Evolutionary conservation across 2,113 vertebrate species (phyloP).

Genomic region (Nerophis lumbriciformis): DNA sequence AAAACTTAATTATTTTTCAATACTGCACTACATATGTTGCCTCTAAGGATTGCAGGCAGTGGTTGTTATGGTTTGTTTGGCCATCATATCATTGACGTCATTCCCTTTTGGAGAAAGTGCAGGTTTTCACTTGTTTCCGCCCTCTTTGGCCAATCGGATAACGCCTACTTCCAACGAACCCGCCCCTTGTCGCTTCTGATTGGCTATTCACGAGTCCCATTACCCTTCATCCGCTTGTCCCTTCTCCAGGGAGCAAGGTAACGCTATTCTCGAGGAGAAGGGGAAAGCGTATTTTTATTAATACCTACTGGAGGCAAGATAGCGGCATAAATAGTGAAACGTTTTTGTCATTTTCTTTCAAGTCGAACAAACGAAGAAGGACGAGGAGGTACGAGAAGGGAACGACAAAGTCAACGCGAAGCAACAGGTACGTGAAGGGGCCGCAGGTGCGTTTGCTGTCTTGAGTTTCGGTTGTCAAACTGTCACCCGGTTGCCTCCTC

Average conservation of each 20-base stretch:
- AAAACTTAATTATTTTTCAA: not conserved
- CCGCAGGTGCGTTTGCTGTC: constrained; percentile 40
- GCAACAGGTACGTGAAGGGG: constrained; percentile 51
- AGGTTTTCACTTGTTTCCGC: constrained; percentile 16
- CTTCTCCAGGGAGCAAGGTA: constrained; percentile 34
- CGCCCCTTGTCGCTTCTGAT: constrained; percentile 44
- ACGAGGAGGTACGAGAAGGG: constrained; percentile 2
- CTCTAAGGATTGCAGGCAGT: not conserved
- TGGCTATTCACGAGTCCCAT: constrained; percentile 28
- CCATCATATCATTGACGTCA: not conserved
- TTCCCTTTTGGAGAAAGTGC: constrained; percentile 5
- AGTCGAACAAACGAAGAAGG: constrained; percentile 1
- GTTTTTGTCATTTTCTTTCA: no score
- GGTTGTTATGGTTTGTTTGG: not conserved
- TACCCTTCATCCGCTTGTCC: constrained; percentile 48
- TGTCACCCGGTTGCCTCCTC: not conserved
- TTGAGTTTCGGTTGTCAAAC: constrained; percentile 52
- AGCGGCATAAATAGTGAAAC: not conserved
- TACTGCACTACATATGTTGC: not conserved
- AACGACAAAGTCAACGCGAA: constrained; percentile 2
- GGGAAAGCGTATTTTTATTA: constrained; percentile 39
- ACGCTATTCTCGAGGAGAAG: constrained; percentile 13
- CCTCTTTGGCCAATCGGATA: constrained; percentile 36
- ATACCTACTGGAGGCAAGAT: not conserved
- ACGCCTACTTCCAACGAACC: constrained; percentile 7